A percentile compares a stretch with the other conserved stretches of the same genome.
These are phyloP conservation scores for Cyanocitta stelleri DNA, from an alignment of 2,113 vertebrate genomes.

Conservation along the genomic window DNA sequence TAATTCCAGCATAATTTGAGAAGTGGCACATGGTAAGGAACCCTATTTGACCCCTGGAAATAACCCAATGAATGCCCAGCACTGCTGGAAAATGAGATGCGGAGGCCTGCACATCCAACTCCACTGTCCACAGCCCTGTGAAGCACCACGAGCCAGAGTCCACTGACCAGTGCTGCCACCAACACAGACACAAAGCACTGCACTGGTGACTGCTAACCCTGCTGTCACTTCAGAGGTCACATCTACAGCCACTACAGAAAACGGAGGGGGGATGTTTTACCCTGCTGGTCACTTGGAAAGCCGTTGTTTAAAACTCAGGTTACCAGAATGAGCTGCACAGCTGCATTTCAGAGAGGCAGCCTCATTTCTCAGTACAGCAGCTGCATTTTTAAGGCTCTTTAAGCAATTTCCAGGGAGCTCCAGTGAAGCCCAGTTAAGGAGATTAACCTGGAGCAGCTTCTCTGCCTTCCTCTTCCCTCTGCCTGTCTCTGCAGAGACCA, in stretches of 20 bases:
- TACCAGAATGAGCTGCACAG: accelerated
- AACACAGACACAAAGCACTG: not conserved
- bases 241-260: not conserved
- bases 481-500: not conserved
- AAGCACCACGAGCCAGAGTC: not conserved
- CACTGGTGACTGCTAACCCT: accelerated
- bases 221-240: not conserved
- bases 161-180: not conserved
- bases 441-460: not conserved
- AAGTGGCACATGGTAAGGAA: not conserved
- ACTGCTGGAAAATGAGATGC: not conserved
- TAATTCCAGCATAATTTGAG: not conserved
- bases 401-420: not conserved
- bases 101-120: accelerated
- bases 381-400: not conserved
- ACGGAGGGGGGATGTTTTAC: not conserved
- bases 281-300: accelerated
- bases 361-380: not conserved
- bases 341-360: not conserved
- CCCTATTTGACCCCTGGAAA: not conserved
- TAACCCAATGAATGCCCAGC: not conserved
- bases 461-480: not conserved
- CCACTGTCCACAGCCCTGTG: accelerated
- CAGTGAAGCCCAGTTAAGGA: not conserved
- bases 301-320: accelerated